Conservation (phyloP, 2,797 vertebrate species). For the Danio choprae region DNA sequence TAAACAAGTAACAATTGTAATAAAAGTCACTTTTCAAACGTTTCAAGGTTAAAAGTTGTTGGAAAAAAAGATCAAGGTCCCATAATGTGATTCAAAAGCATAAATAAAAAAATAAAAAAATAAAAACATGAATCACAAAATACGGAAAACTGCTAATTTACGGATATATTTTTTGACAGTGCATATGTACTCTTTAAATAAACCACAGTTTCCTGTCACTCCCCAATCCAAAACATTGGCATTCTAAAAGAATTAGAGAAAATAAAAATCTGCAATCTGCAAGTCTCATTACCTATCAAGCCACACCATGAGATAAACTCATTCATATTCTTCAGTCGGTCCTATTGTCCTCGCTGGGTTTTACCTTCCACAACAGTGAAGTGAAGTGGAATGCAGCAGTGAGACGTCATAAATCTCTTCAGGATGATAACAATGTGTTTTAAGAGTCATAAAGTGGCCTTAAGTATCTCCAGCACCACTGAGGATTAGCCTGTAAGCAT, state of each 20-base stretch:
- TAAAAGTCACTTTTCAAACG: too few species aligned
- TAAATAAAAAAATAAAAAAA: too few species aligned
- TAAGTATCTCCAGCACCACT: constrained; percentile 71
- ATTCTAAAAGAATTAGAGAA: background rate
- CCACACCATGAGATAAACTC: constrained; percentile 35
- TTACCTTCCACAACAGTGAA: constrained; percentile 66
- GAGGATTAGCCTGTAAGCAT: constrained; percentile 78
- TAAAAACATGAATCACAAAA: background rate
- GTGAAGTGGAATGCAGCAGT: constrained; percentile 73
- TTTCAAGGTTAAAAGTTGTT: too few species aligned
- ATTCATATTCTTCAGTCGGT: constrained; percentile 29
- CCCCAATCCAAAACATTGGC: constrained; percentile 23
- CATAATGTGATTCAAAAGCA: too few species aligned
- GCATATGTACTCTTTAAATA: background rate
- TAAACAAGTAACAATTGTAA: too few species aligned
- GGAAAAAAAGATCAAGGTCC: too few species aligned
- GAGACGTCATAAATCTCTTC: constrained; percentile 77
- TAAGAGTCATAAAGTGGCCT: constrained; percentile 72
- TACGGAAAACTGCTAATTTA: too few species aligned
- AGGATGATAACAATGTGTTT: constrained; percentile 76
- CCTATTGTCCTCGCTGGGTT: constrained; percentile 72
- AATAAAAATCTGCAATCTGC: background rate
- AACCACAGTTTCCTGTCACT: background rate
- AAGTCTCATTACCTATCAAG: constrained; percentile 37
- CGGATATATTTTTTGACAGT: too few species aligned